Percentiles rank a stretch among this genome's conserved stretches.
Evolutionary conservation across 1,140 invertebrate species (phyloP).

Genomic region (Brachionus angularis): DNA sequence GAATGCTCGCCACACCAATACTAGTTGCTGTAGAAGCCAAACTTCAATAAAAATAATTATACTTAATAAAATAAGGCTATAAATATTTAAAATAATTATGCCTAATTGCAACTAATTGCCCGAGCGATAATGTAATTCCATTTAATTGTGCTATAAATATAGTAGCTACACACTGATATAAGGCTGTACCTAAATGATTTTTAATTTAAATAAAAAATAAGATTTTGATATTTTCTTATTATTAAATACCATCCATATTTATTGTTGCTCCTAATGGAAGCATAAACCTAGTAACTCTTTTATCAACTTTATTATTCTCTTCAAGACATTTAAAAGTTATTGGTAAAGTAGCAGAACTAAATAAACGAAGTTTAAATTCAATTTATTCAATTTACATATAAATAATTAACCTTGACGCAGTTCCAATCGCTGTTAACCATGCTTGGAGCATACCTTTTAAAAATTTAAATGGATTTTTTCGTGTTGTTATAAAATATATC

Average conservation of each 20-base stretch:
- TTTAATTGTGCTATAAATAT: constrained; percentile 62
- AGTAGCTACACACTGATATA: constrained; percentile 42
- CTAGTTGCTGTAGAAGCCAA: constrained; percentile 62
- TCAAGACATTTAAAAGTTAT: constrained; percentile 82
- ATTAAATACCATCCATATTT: constrained; percentile 60
- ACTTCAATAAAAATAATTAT: constrained; percentile 45
- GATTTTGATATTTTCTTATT: background rate
- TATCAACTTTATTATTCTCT: constrained; percentile 46
- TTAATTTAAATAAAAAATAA: background rate
- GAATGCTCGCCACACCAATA: constrained; percentile 42
- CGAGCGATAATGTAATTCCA: constrained; percentile 61
- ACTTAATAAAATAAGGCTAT: background rate
- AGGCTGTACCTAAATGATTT: constrained; percentile 4
- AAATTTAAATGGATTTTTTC: constrained; percentile 60
- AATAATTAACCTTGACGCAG: constrained; percentile 46
- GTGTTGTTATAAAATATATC: constrained; percentile 58
- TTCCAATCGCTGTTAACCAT: constrained; percentile 60
- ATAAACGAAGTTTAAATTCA: constrained; percentile 58
- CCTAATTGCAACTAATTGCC: constrained; percentile 73
- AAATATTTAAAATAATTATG: constrained; percentile 52
- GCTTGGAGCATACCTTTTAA: constrained; percentile 61
- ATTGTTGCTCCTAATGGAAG: constrained; percentile 60
- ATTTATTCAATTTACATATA: background rate
- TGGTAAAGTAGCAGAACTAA: constrained; percentile 80
- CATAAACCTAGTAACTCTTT: constrained; percentile 51